These are phyloP conservation scores for Zygaena filipendulae DNA, from an alignment of 2,888 invertebrate species.

Conservation along the genomic window DNA sequence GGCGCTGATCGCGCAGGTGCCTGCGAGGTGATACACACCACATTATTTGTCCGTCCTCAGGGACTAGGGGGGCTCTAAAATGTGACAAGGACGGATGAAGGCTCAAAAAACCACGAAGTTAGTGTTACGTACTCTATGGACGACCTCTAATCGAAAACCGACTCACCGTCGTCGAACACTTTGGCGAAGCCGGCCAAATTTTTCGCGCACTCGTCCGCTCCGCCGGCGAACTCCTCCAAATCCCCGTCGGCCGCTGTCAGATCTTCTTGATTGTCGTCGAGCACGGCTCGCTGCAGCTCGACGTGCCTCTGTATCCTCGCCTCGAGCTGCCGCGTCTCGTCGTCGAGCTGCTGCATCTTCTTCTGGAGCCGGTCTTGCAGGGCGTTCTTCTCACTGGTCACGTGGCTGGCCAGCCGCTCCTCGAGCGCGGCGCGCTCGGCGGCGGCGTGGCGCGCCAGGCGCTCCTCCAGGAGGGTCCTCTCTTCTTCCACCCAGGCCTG, in stretches of 20 bases:
- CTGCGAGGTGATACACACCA: slow-evolving; percentile 20
- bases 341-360: slow-evolving; percentile 28
- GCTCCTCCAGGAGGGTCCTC: slow-evolving; percentile 32
- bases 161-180: slow-evolving; percentile 50
- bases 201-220: slow-evolving; percentile 23
- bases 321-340: slow-evolving; percentile 23
- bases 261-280: slow-evolving; percentile 26
- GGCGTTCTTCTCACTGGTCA: slow-evolving; percentile 23
- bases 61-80: too few relatives aligned
- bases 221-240: slow-evolving; percentile 28
- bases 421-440: slow-evolving; percentile 25
- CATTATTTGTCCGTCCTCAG: background rate
- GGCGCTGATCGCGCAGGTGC: slow-evolving; percentile 26
- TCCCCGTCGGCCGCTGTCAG: slow-evolving; percentile 30
- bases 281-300: slow-evolving; percentile 22
- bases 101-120: too few relatives aligned
- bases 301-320: slow-evolving; percentile 24
- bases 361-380: slow-evolving; percentile 25
- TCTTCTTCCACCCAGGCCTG: slow-evolving; percentile 31
- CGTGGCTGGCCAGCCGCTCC: slow-evolving; percentile 25
- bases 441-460: slow-evolving; percentile 32
- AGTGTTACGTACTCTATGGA: too few relatives aligned
- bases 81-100: too few relatives aligned
- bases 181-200: slow-evolving; percentile 34
- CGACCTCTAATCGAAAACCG: too few relatives aligned